These are phyloP conservation scores for Eustalomyia histrio DNA, from an alignment of 2,888 invertebrate species.

Conservation along the genomic window DNA sequence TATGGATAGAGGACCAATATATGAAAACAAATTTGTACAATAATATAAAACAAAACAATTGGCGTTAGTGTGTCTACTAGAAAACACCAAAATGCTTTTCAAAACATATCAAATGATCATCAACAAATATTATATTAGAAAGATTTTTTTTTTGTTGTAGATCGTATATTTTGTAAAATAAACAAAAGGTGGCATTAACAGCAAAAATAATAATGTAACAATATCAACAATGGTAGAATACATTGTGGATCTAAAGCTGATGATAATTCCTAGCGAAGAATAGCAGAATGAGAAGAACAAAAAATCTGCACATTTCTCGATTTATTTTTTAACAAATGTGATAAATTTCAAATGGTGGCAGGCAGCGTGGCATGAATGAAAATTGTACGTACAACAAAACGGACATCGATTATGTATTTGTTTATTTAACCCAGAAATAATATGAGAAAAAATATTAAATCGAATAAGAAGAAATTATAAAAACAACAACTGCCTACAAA, in stretches of 20 bases:
- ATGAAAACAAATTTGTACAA: neutral
- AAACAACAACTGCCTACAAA: slow-evolving; percentile 3
- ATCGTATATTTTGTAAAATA: slow-evolving; percentile 18
- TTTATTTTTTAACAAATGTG: slow-evolving; percentile 50
- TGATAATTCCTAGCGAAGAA: neutral
- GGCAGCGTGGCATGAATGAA: slow-evolving; percentile 32
- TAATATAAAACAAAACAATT: slow-evolving; percentile 14
- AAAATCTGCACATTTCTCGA: slow-evolving; percentile 53
- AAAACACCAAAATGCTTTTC: slow-evolving; percentile 4
- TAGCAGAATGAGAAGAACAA: neutral
- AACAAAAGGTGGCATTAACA: slow-evolving; percentile 30
- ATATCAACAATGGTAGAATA: neutral
- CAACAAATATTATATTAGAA: neutral
- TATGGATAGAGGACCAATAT: slow-evolving; percentile 2
- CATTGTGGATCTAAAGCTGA: slow-evolving; percentile 1
- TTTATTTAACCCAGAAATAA: slow-evolving; percentile 63
- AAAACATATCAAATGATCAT: slow-evolving; percentile 24
- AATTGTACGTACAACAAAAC: slow-evolving; percentile 18
- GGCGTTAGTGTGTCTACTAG: slow-evolving; percentile 33
- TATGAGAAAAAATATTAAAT: slow-evolving; percentile 37
- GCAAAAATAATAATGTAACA: neutral
- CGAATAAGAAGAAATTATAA: slow-evolving; percentile 32
- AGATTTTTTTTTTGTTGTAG: neutral
- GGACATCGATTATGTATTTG: slow-evolving; percentile 55
- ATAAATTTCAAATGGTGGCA: slow-evolving; percentile 59